Base-by-base conservation (phyloP, 2,888 invertebrate species). In the Chrysolina oricalcia region DNA sequence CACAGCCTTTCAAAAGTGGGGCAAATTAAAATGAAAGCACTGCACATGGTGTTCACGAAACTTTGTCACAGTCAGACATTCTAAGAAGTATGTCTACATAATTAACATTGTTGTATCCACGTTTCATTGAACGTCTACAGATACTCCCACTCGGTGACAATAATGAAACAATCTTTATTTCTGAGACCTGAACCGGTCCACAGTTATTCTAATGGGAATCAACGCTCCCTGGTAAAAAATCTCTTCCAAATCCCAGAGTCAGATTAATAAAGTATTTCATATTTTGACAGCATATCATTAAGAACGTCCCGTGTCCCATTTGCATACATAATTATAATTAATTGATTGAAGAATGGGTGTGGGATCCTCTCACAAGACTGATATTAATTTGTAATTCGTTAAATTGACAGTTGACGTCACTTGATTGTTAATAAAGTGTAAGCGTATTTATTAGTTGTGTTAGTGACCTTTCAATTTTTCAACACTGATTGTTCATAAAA, bases 321-420 rank as follows among this genome's bases (percentile, higher is more conserved):
- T 76, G 64, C 74, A 78, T 76, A 72, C 66, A 41, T 76, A 74
- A 78, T 78, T 70, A 73, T 75, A 72, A 77, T 76, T 74, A 75
- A 77, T 77, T 75, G 73, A 73, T 69, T 64, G 41, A 50, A 70
- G 40, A 71, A 71, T 70, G 66, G 67, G 70, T 73, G 77, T 74
- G 73, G 78, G 76, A 72, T 71, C 64, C 70, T 76, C 74, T 75
- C 70, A 74, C 77, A 66, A 68, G 46, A 68, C 73, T 72, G 53
- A 35, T 68, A 80, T 81, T 83, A 83, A 83, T 83, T 81, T 82
- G 82, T 77, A 80, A 81, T 81, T 77, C 76, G 75, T 79, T 79
- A 81, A 83, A 83, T 83, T 83, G 83, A 77, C 78, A 79, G 78
- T 83, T 83, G 83, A 83, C 83, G 83, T 83, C 83, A 83, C 81